Conservation (phyloP, 1,140 invertebrate genomes). For the Drosophila jambulina region DNA sequence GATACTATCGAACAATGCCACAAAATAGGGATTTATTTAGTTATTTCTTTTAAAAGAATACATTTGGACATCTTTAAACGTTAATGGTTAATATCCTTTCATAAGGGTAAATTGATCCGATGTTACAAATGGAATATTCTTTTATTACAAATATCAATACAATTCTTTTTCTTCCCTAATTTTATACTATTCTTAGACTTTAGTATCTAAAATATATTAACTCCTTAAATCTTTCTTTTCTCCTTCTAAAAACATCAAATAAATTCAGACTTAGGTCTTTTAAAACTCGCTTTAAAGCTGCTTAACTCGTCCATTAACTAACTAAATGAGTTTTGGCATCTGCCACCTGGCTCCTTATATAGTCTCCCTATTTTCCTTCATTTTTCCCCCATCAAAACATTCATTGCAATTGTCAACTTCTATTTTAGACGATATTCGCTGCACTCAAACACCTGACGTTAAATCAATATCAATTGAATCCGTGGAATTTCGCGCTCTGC, state of each 20-base stretch:
- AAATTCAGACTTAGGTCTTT: neutral
- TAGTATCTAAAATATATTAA: neutral
- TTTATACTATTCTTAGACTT: too few relatives aligned
- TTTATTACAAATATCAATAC: too few relatives aligned
- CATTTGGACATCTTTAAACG: too few relatives aligned
- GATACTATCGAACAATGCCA: too few relatives aligned
- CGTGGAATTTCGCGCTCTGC: constrained; percentile 4
- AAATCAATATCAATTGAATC: constrained; percentile 43
- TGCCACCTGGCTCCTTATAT: neutral
- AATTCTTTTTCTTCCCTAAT: too few relatives aligned
- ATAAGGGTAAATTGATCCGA: too few relatives aligned
- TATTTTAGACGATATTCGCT: constrained; percentile 4
- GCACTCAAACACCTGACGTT: constrained; percentile 18
- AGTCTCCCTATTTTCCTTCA: neutral
- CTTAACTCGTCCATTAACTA: neutral
- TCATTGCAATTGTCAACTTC: constrained; percentile 26
- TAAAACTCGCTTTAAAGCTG: neutral
- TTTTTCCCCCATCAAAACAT: neutral
- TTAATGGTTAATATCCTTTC: too few relatives aligned
- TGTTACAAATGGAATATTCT: too few relatives aligned
- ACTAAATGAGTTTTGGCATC: constrained; percentile 4
- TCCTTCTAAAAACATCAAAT: neutral
- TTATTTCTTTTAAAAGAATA: too few relatives aligned
- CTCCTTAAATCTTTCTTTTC: neutral
- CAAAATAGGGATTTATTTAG: too few relatives aligned